These are phyloP conservation scores for Myrmecobius fasciatus DNA, from an alignment of 2,113 vertebrate genomes.

Conservation along the genomic window DNA sequence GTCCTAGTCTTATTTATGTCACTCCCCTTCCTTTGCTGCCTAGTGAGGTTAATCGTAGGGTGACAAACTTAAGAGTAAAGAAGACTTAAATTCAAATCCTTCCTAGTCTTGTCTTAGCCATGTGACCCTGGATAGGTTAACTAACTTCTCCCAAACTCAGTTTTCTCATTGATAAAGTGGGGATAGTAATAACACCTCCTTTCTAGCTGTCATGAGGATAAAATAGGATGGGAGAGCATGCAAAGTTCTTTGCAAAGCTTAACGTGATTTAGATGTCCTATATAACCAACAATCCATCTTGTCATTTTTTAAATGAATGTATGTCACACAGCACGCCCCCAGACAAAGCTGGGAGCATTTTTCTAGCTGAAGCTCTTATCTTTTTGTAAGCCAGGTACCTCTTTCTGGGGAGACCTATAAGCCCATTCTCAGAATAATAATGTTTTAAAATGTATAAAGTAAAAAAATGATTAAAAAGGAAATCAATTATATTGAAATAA, in stretches of 20 bases:
- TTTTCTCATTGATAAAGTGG: not conserved
- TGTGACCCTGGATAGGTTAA: not conserved
- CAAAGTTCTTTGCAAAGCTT: not conserved
- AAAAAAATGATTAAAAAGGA: not conserved
- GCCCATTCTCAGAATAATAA: not conserved
- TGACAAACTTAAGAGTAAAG: not conserved
- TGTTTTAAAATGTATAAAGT: not conserved
- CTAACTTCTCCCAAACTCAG: not conserved
- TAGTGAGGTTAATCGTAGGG: not conserved
- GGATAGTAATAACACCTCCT: not conserved
- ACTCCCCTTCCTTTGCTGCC: not conserved
- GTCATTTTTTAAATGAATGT: not conserved
- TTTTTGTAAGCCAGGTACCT: not conserved
- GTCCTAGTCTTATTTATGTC: not conserved
- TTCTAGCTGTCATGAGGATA: not conserved
- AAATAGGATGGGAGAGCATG: not conserved
- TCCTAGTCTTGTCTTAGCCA: not conserved
- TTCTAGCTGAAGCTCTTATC: not conserved
- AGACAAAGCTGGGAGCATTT: not conserved
- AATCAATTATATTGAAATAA: not conserved
- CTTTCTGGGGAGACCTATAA: not conserved
- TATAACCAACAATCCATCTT: not conserved
- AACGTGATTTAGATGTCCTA: not conserved
- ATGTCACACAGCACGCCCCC: not conserved
- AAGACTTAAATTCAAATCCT: not conserved